Conservation (phyloP, 1,140 invertebrate genomes). For the Zaprionus davidi region DNA sequence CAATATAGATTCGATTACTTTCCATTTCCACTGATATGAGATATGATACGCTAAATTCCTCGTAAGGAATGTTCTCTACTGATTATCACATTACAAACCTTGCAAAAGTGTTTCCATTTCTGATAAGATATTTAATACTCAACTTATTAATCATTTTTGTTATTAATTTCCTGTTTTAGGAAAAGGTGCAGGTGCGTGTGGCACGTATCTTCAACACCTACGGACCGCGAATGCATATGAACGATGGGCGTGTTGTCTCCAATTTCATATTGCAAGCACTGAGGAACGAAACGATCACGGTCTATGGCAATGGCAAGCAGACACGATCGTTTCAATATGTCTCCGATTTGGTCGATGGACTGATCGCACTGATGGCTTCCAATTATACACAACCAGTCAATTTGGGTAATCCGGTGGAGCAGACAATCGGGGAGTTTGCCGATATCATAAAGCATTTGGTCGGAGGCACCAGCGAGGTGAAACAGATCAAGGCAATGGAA, state of each 20-base stretch:
- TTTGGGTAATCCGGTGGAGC: constrained; percentile 98
- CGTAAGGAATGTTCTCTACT: neutral
- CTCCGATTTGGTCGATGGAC: constrained; percentile 97
- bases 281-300: constrained; percentile 97
- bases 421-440: constrained; percentile 98
- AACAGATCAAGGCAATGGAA: constrained; percentile 92
- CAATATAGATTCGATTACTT: neutral
- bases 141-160: neutral
- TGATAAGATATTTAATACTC: constrained; percentile 28
- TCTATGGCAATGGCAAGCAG: constrained; percentile 98
- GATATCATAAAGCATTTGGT: constrained; percentile 94
- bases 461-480: constrained; percentile 93
- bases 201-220: constrained; percentile 99
- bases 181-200: constrained; percentile 96
- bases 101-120: neutral
- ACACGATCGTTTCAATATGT: constrained; percentile 99
- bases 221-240: constrained; percentile 99
- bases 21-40: neutral
- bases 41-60: neutral
- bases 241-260: constrained; percentile 99
- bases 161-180: constrained; percentile 79
- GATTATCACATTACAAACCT: constrained; percentile 1
- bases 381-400: constrained; percentile 98
- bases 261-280: constrained; percentile 99
- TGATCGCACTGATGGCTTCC: constrained; percentile 96